Evolutionary conservation across 2,797 vertebrate genomes (phyloP).

Genomic region (Micrastur ruficollis): DNA sequence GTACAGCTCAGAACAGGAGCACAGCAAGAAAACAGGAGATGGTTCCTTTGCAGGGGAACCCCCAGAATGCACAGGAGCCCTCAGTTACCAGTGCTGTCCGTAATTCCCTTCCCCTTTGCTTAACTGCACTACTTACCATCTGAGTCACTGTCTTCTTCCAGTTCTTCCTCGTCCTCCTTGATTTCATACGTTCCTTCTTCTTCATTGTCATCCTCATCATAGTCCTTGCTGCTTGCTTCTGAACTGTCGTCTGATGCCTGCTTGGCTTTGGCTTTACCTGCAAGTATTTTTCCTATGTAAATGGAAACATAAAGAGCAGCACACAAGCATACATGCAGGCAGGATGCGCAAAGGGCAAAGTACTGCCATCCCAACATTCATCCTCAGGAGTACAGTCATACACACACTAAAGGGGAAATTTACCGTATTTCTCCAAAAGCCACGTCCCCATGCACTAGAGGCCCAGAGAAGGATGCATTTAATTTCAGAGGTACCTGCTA

Average conservation of each 20-base stretch:
- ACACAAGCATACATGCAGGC: accelerated
- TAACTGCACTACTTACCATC: conserved; percentile 58
- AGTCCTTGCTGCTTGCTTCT: conserved; percentile 72
- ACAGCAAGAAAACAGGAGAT: not conserved
- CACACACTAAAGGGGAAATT: accelerated
- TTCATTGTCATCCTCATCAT: conserved; percentile 41
- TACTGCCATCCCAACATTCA: accelerated
- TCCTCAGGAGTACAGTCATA: not conserved
- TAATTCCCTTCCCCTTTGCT: not conserved
- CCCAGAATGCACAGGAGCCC: not conserved
- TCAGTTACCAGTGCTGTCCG: not conserved
- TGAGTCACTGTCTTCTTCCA: not conserved
- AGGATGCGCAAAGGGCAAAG: accelerated
- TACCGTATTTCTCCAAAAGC: not conserved
- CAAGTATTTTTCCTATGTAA: not conserved
- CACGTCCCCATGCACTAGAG: not conserved
- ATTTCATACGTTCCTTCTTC: conserved; percentile 47
- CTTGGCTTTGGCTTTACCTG: conserved; percentile 36
- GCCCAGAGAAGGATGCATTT: not conserved
- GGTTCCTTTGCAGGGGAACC: not conserved
- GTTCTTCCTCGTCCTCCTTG: conserved; percentile 16
- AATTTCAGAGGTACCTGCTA: not conserved
- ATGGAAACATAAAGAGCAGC: not conserved
- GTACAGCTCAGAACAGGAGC: not conserved
- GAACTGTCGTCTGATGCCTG: conserved; percentile 59